Conservation (phyloP, 2,888 invertebrate species). For the Thysanoteuthis rhombus region DNA sequence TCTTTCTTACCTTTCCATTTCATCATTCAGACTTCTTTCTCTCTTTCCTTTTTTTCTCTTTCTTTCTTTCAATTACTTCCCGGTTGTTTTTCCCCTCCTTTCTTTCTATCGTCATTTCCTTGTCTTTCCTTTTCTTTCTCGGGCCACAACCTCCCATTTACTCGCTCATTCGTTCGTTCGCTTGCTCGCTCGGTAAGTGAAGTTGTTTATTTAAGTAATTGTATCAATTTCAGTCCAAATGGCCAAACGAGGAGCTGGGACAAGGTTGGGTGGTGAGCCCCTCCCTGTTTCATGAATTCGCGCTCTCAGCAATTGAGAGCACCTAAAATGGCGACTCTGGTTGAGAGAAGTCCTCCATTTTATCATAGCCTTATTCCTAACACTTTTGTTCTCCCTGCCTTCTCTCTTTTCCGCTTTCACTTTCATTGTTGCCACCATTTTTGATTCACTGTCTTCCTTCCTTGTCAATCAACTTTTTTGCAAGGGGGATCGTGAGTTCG, state of each 20-base stretch:
- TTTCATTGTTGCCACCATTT: not conserved
- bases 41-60: not conserved
- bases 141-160: not conserved
- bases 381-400: not conserved
- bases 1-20: not conserved
- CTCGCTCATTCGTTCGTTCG: not conserved
- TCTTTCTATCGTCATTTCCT: not conserved
- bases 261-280: not conserved
- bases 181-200: not conserved
- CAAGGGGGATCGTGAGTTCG: too few relatives aligned
- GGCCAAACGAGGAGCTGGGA: not conserved
- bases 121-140: not conserved
- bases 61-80: not conserved
- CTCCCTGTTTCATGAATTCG: too few relatives aligned
- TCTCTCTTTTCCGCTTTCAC: not conserved
- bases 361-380: not conserved
- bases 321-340: not conserved
- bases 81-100: not conserved
- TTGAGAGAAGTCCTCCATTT: not conserved
- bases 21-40: not conserved
- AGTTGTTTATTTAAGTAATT: constrained; percentile 12
- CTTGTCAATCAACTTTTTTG: not conserved
- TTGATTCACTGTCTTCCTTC: not conserved
- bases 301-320: not conserved
- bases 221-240: not conserved